A percentile compares a stretch with the other conserved stretches of the same genome.
These are phyloP conservation scores for Zelostemma sp. DNA, from an alignment of 1,140 invertebrate species.

Conservation along the genomic window DNA sequence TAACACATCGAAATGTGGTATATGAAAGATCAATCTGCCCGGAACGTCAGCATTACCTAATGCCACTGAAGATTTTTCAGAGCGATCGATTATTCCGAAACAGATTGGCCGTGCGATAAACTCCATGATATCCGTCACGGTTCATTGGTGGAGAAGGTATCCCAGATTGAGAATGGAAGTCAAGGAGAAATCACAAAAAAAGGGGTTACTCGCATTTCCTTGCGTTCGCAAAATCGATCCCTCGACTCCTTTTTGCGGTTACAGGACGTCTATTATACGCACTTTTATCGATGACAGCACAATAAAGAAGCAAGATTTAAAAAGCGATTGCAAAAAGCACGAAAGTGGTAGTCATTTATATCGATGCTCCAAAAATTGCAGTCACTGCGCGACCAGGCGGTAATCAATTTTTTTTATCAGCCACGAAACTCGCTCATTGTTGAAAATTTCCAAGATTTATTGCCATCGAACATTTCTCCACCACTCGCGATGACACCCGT, in stretches of 20 bases:
- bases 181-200: conserved; percentile 42
- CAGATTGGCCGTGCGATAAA: conserved; percentile 39
- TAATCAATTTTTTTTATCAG: neutral
- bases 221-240: conserved; percentile 31
- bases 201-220: conserved; percentile 36
- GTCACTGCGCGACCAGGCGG: neutral
- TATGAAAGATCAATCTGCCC: conserved; percentile 37
- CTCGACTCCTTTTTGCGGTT: conserved; percentile 22
- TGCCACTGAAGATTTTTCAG: conserved; percentile 31
- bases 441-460: neutral
- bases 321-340: conserved; percentile 37
- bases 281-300: conserved; percentile 47
- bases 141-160: conserved; percentile 48
- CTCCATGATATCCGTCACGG: conserved; percentile 44
- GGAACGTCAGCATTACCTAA: conserved; percentile 34
- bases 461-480: no score
- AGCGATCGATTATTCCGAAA: conserved; percentile 40
- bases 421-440: neutral
- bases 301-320: conserved; percentile 29
- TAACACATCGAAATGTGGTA: neutral
- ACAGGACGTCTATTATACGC: conserved; percentile 32
- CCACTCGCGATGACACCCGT: neutral
- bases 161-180: conserved; percentile 37
- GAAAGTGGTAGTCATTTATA: conserved; percentile 27
- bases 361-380: conserved; percentile 10